phyloP scores from a whole-genome alignment of 2,888 invertebrate species.

The Imbricaverruca yamaguchii region DNA sequence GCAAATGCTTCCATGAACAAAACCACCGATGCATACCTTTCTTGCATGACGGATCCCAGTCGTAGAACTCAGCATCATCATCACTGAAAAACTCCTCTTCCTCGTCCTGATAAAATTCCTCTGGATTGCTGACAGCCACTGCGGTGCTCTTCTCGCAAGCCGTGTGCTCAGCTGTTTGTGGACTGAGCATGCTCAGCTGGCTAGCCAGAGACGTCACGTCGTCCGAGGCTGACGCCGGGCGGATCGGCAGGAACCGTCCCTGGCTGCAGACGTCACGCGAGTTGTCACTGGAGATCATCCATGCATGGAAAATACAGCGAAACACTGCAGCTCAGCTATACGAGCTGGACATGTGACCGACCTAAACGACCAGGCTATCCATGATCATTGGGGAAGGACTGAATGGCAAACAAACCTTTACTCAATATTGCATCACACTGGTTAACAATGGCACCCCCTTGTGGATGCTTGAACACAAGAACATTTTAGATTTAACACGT shows the following conservation, averaged over 20 bases:
- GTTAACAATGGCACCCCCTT: no score
- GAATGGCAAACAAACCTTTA: no score
- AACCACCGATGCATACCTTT: not conserved
- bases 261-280: not conserved
- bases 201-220: not conserved
- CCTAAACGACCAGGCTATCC: no score
- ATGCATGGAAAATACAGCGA: not conserved
- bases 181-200: not conserved
- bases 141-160: not conserved
- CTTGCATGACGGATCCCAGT: constrained; percentile 5
- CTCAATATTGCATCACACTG: no score
- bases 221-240: no score
- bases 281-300: no score
- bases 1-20: not conserved
- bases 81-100: not conserved
- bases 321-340: not conserved
- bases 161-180: not conserved
- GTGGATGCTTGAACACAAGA: no score
- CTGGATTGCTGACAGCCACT: not conserved
- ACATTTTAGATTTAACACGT: no score
- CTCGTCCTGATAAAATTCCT: not conserved
- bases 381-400: no score
- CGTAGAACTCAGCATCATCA: constrained; percentile 4
- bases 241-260: not conserved
- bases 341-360: no score